Base-by-base conservation (phyloP, 2,797 vertebrate species). In the Miichthys miiuy region DNA sequence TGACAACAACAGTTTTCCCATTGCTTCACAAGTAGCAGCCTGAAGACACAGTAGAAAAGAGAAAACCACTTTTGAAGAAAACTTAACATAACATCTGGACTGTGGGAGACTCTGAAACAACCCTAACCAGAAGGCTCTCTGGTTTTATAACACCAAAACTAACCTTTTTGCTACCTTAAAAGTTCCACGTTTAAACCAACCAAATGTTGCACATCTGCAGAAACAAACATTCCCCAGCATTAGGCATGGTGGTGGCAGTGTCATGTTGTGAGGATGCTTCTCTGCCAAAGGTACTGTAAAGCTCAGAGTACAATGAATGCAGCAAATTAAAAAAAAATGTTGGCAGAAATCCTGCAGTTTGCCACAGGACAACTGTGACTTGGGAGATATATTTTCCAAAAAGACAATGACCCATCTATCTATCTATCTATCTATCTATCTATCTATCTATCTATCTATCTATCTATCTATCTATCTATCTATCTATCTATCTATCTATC, bases 401-500 rank as follows among this genome's bases (percentile, higher is more conserved):
- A 30, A 30, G 5, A 6, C 27, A 4, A 27, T 27, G 25, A 25
- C 25, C 27, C 34, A 25, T 25, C 25, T 25, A 25, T 25, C 14
- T 41, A 11, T 67, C 41, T 68, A 38, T 72, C 55, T 65, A 27
- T 70, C 58, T 57, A 42, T 62, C 50, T 77, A 72, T 77, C 47
- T 68, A 55, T 51, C 34, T 25, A 56, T 47, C 34, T 38, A 52
- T 64, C 54, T 12, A 34, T 51, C 50, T 56, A 13, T 74, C 21
- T 42, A 12, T 74, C 34, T 69, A 51, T 54, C 41, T 42, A 58
- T 50, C 41, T 68, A 46, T 76, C 56, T 65, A 27, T 77, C 58
- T 57, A 50, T 68, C 41, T 68, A 46, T 76, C 56, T 65, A 42
- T 77, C 58, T 57, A 50, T 62, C 50, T 77, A 79, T 77, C 47